phyloP scores from a whole-genome alignment of 2,888 invertebrate genomes.

The Penaeus monodon region DNA sequence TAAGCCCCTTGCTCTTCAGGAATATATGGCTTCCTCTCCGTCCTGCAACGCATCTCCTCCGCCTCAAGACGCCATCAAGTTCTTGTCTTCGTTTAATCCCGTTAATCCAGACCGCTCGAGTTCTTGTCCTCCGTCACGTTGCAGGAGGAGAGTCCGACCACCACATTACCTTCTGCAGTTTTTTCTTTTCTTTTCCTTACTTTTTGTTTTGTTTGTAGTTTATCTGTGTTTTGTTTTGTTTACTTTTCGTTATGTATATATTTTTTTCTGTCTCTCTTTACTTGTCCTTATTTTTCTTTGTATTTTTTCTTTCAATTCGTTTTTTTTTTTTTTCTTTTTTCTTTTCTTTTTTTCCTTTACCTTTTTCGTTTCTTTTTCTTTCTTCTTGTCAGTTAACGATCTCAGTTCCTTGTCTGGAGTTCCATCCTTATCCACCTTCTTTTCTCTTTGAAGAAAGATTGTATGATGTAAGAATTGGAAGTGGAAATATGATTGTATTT shows the following conservation, averaged over 20 bases:
- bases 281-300: background rate
- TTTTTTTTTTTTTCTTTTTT: background rate
- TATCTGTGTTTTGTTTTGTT: slow-evolving; percentile 14
- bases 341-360: background rate
- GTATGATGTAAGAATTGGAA: too few relatives aligned
- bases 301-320: background rate
- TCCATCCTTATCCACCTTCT: too few relatives aligned
- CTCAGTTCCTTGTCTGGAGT: background rate
- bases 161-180: slow-evolving; percentile 4
- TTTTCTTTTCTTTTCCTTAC: slow-evolving; percentile 1
- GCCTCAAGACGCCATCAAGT: too few relatives aligned
- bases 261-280: slow-evolving; percentile 22
- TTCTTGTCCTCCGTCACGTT: too few relatives aligned
- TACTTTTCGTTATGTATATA: slow-evolving; percentile 25
- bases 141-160: too few relatives aligned
- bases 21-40: too few relatives aligned
- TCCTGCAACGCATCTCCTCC: too few relatives aligned
- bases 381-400: background rate
- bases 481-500: too few relatives aligned
- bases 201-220: background rate
- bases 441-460: too few relatives aligned
- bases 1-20: too few relatives aligned
- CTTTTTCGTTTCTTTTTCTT: background rate
- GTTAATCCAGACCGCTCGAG: too few relatives aligned
- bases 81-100: too few relatives aligned